Base-by-base conservation (phyloP, 2,113 vertebrate species). In the Cricetomys ansorgei region DNA sequence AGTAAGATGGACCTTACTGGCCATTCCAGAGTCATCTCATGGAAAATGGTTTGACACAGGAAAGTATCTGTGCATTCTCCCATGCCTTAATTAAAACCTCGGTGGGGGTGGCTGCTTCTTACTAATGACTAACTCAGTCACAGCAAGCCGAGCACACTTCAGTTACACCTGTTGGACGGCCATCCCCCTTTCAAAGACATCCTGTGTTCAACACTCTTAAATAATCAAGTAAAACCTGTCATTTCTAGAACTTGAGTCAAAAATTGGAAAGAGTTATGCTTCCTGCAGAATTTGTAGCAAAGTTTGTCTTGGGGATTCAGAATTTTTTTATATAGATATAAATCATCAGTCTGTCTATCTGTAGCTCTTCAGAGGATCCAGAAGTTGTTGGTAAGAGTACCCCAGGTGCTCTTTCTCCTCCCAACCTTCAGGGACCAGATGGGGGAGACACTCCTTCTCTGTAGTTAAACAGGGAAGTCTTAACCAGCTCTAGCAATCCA, bases 91-190 rank as follows among this genome's bases (percentile, higher is more conserved):
- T 95, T 93, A 88, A 96, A 97, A 37, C 12, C 64, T 43, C 87
- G 55, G 64, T 48, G 87, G 70, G 72, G 27, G 31, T 88, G 34
- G 19, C 75, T 95, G 21, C n/a, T 91, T 86, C 95, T 95, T 91
- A 94, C 89, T 91, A 95, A 89, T 94, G 59, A 86, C 57, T 57
- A 93, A 96, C 50, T 94, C 77, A 29, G 19, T 95, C 94, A 93
- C 37, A 89, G n/a, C 94, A 91, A 85, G 89, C 53, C 37, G 55
- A 87, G 67, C 29, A 12, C 50, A 43, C 29, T 83, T 95, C 37
- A 88, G 19, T 48, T 91, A 75, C 67, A 34, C 23, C 72, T 88
- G 59, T 34, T 64, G 1, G 8, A 79, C 89, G 79, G 19, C 92
- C 31, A 15, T n/a, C 11, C 45, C 17, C 80, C 87, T 88, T 92